These are phyloP conservation scores for Gortyna flavago DNA, from an alignment of 2,888 invertebrate species.

Conservation along the genomic window DNA sequence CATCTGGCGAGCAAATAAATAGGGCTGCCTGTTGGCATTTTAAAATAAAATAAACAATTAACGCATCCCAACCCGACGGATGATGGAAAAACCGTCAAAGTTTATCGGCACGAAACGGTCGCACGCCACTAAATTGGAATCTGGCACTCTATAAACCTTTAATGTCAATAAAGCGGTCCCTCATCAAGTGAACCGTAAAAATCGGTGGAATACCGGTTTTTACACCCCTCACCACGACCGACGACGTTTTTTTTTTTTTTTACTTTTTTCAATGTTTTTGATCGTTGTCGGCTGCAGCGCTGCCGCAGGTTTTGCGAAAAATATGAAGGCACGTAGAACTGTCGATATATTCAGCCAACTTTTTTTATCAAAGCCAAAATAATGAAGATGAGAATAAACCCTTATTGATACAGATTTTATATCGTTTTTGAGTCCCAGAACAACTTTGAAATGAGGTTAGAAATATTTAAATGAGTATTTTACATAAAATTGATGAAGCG, in stretches of 20 bases:
- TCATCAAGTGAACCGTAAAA: conserved; percentile 80
- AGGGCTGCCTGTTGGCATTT: conserved; percentile 42
- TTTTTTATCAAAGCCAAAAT: background rate
- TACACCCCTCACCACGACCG: conserved; percentile 44
- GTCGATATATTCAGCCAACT: background rate
- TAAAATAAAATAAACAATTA: conserved; percentile 69
- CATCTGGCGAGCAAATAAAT: conserved; percentile 37
- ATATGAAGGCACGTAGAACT: background rate
- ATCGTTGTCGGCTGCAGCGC: conserved; percentile 28
- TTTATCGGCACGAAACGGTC: conserved; percentile 74
- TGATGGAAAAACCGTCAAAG: conserved; percentile 71
- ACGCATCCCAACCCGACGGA: conserved; percentile 57
- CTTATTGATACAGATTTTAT: background rate
- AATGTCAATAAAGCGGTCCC: conserved; percentile 84
- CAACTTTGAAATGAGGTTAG: conserved; percentile 17
- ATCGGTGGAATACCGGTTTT: conserved; percentile 77
- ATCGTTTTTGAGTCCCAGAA: background rate
- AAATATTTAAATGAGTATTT: conserved; percentile 32
- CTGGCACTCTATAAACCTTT: conserved; percentile 83
- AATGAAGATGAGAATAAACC: background rate
- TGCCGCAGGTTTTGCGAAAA: background rate
- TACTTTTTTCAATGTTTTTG: conserved; percentile 20
- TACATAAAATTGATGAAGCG: conserved; percentile 36
- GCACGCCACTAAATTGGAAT: conserved; percentile 79
- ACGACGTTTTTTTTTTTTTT: conserved; percentile 41